Conservation (phyloP, 2,888 invertebrate species). For the Celastrina argiolus region DNA sequence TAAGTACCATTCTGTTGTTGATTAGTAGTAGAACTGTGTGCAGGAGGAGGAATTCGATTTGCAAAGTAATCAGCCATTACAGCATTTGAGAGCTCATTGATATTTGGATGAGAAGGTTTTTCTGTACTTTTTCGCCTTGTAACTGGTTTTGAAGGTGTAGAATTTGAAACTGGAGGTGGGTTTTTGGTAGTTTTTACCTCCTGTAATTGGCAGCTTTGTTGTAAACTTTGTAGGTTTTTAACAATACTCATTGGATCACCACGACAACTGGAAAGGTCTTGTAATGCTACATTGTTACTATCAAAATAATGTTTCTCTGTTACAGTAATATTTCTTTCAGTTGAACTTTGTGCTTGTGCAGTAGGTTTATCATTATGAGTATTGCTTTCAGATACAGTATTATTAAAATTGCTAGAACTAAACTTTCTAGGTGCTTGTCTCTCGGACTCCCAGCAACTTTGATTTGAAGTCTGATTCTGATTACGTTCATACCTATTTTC, state of each 20-base stretch:
- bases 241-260: constrained; percentile 88
- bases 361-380: constrained; percentile 64
- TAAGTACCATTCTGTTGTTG: constrained; percentile 83
- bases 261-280: constrained; percentile 84
- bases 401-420: constrained; percentile 63
- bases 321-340: constrained; percentile 63
- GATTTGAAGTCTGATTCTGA: constrained; percentile 64
- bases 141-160: constrained; percentile 48
- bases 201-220: constrained; percentile 79
- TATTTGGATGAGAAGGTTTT: constrained; percentile 60
- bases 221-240: constrained; percentile 82
- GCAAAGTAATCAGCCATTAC: constrained; percentile 77
- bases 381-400: constrained; percentile 64
- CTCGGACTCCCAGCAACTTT: constrained; percentile 80
- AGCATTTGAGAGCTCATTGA: constrained; percentile 75
- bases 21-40: constrained; percentile 80
- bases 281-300: constrained; percentile 78
- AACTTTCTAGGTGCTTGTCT: constrained; percentile 71
- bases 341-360: constrained; percentile 64
- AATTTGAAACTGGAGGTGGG: constrained; percentile 47
- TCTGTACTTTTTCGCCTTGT: constrained; percentile 81
- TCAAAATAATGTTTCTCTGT: constrained; percentile 81
- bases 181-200: constrained; percentile 73
- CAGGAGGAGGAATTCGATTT: constrained; percentile 84
- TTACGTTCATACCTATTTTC: constrained; percentile 77